Evolutionary conservation across 2,113 vertebrate genomes (phyloP).

Genomic region (Carollia perspicillata): DNA sequence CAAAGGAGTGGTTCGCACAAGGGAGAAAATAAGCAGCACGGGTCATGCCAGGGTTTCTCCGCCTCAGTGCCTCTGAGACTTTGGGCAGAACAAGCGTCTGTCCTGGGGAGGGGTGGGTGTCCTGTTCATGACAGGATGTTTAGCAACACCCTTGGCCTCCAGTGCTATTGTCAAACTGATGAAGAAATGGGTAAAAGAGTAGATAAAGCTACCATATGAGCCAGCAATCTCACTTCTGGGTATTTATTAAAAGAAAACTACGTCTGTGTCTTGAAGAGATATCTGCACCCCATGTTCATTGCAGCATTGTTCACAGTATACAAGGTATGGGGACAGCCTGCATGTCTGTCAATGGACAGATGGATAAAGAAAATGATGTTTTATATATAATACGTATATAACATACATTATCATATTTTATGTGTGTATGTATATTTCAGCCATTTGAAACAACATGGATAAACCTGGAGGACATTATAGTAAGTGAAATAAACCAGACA

Average conservation of each 20-base stretch:
- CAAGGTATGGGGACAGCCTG: background rate
- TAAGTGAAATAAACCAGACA: background rate
- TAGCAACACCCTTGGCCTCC: background rate
- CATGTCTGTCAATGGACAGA: background rate
- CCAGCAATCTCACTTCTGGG: background rate
- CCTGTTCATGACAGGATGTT: background rate
- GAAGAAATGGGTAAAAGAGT: background rate
- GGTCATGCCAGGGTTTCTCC: background rate
- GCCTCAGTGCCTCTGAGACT: background rate
- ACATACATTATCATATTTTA: background rate
- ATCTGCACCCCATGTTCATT: background rate
- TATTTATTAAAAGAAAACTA: background rate
- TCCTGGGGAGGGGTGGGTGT: background rate
- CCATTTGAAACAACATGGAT: background rate
- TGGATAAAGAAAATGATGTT: background rate
- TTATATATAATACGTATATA: no score
- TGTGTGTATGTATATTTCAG: background rate
- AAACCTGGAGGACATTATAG: background rate
- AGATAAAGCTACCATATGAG: background rate
- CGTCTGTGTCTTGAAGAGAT: background rate
- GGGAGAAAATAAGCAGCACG: background rate
- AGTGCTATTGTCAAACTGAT: background rate
- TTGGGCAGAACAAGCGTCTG: background rate
- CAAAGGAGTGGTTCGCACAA: background rate
- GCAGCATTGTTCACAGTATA: background rate